These are phyloP conservation scores for Synaphobranchus kaupii DNA, from an alignment of 2,797 vertebrate species.

Conservation along the genomic window DNA sequence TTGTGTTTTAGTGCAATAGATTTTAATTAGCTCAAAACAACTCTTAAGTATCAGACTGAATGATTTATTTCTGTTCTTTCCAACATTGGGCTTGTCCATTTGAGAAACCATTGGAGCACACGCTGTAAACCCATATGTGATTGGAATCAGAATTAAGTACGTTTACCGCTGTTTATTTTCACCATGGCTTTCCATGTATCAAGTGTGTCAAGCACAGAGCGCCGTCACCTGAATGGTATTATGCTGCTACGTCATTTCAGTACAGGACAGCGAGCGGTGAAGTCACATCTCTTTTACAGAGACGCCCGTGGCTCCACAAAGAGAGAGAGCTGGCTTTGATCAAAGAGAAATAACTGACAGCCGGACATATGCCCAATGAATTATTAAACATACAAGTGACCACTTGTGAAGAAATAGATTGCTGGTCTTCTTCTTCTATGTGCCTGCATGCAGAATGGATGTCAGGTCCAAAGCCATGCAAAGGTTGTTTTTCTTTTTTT, in stretches of 20 bases:
- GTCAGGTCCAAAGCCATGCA: conserved; percentile 58
- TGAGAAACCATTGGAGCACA: neutral
- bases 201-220: neutral
- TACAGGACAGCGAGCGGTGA: conserved; percentile 41
- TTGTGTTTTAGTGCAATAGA: conserved; percentile 6
- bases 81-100: neutral
- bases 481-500: conserved; percentile 63
- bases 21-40: neutral
- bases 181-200: neutral
- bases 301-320: conserved; percentile 64
- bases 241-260: conserved; percentile 35
- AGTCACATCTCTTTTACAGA: conserved; percentile 57
- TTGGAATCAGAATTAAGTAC: neutral
- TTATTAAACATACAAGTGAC: conserved; percentile 80
- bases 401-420: conserved; percentile 74
- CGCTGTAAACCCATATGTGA: neutral
- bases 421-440: conserved; percentile 68
- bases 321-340: conserved; percentile 70
- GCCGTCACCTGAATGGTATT: conserved; percentile 18
- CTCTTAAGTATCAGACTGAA: neutral
- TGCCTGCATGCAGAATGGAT: conserved; percentile 58
- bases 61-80: neutral
- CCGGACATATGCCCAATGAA: conserved; percentile 77
- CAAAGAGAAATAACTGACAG: conserved; percentile 72
- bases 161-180: neutral